A percentile compares a stretch with the other conserved stretches of the same genome.
phyloP scores from a whole-genome alignment of 2,888 invertebrate species.

The Sinopyrophorus schimmeli region DNA sequence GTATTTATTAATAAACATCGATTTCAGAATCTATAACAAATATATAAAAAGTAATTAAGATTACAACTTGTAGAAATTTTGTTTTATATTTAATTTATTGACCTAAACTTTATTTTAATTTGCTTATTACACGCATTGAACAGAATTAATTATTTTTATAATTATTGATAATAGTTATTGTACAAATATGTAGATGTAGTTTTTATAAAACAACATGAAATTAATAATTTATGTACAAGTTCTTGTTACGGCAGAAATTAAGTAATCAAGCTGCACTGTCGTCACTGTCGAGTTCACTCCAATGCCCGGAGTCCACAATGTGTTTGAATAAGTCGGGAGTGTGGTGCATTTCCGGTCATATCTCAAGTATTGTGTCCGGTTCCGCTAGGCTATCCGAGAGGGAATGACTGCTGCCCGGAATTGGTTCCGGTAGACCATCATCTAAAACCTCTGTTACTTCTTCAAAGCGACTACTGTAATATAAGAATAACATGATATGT shows the following conservation, averaged over 20 bases:
- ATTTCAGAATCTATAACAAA: slow-evolving; percentile 1
- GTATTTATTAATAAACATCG: slow-evolving; percentile 6
- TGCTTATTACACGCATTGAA: neutral
- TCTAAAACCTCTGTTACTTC: slow-evolving; percentile 53
- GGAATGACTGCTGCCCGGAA: slow-evolving; percentile 53
- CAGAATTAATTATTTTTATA: no score
- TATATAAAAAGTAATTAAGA: slow-evolving; percentile 8
- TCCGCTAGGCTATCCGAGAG: slow-evolving; percentile 50
- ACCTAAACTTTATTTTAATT: neutral
- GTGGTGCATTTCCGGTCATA: slow-evolving; percentile 52
- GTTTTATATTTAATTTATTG: neutral
- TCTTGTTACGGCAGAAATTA: neutral
- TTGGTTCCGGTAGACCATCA: slow-evolving; percentile 51
- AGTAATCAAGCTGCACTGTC: slow-evolving; percentile 28
- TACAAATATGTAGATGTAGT: slow-evolving; percentile 2
- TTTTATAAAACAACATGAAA: slow-evolving; percentile 17
- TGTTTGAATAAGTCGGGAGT: slow-evolving; percentile 47
- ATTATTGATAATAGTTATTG: neutral
- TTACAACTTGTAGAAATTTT: neutral
- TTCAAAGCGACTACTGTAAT: slow-evolving; percentile 52
- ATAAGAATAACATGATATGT: no score
- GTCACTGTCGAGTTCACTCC: slow-evolving; percentile 46
- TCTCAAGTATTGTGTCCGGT: slow-evolving; percentile 51
- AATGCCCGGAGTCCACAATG: slow-evolving; percentile 48
- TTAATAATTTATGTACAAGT: slow-evolving; percentile 15